Conservation (phyloP, 2,888 invertebrate species). For the Panzeria rudis region DNA sequence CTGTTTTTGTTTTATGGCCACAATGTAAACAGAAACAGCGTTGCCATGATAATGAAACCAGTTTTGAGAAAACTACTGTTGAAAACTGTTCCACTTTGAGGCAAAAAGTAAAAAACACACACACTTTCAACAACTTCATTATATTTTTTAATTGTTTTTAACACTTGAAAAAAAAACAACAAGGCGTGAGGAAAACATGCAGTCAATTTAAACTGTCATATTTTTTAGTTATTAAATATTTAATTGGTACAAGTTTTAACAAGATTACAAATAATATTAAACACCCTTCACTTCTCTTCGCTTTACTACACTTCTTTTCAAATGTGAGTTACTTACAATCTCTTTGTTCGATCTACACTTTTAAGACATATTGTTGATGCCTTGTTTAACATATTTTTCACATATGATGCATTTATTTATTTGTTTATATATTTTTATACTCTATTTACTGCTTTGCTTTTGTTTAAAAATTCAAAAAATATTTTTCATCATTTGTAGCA, state of each 20-base stretch:
- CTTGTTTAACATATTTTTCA: constrained; percentile 80
- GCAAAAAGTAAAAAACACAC: constrained; percentile 3
- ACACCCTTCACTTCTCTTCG: neutral
- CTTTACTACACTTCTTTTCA: neutral
- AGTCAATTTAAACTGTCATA: constrained; percentile 57
- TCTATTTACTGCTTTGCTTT: constrained; percentile 49
- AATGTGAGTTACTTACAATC: constrained; percentile 14
- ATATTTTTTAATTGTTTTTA: constrained; percentile 58
- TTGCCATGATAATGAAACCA: constrained; percentile 41
- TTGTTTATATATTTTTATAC: neutral
- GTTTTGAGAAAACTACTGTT: constrained; percentile 37
- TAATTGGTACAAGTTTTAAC: constrained; percentile 61
- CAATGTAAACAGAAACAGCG: constrained; percentile 45
- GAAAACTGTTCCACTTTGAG: neutral
- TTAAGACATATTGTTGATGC: constrained; percentile 80
- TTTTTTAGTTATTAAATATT: constrained; percentile 70
- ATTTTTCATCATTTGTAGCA: constrained; percentile 83
- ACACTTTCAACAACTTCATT: constrained; percentile 52
- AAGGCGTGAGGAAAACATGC: constrained; percentile 9
- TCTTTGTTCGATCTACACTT: constrained; percentile 56
- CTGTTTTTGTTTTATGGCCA: constrained; percentile 27
- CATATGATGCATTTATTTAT: neutral
- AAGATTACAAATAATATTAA: neutral
- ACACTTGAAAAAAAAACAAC: constrained; percentile 41
- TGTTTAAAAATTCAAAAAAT: constrained; percentile 75